Evolutionary conservation across 2,113 vertebrate genomes (phyloP).

Genomic region (Gobio gobio): DNA sequence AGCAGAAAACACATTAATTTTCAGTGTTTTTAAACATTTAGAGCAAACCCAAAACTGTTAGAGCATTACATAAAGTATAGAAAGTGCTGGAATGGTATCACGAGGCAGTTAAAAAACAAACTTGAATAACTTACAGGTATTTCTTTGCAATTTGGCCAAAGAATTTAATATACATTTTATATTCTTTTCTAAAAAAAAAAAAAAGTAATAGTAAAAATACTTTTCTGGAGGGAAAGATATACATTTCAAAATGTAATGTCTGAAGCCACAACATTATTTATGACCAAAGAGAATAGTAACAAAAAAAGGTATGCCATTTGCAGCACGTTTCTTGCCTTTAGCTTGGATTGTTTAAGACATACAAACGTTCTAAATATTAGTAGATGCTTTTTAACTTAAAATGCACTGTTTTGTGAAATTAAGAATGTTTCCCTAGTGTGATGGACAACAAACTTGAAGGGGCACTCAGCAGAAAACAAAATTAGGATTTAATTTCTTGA

Average conservation of each 20-base stretch:
- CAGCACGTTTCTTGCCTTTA: not conserved
- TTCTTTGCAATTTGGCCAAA: not conserved
- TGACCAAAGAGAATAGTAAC: not conserved
- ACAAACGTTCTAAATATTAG: not conserved
- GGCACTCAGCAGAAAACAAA: not conserved
- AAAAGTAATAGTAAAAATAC: constrained; percentile 26
- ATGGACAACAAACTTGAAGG: not conserved
- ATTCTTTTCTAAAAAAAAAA: constrained; percentile 1
- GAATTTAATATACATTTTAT: not conserved
- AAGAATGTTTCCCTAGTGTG: not conserved
- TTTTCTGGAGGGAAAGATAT: not conserved
- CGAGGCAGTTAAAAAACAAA: constrained; percentile 67
- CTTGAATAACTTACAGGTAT: constrained; percentile 55
- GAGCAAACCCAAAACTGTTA: constrained; percentile 79
- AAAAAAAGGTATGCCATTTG: constrained; percentile 3
- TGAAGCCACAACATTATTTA: not conserved
- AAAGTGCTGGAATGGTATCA: constrained; percentile 62
- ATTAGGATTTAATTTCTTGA: not conserved
- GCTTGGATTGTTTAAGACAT: not conserved
- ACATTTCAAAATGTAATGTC: not conserved
- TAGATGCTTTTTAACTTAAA: not conserved
- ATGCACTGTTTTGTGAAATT: not conserved
- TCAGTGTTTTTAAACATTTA: constrained; percentile 80
- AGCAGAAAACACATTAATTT: constrained; percentile 58
- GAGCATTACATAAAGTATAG: constrained; percentile 64